A percentile compares a stretch with the other conserved stretches of the same genome.
phyloP scores from a whole-genome alignment of 2,113 vertebrate species.

The Zosterops borbonicus region DNA sequence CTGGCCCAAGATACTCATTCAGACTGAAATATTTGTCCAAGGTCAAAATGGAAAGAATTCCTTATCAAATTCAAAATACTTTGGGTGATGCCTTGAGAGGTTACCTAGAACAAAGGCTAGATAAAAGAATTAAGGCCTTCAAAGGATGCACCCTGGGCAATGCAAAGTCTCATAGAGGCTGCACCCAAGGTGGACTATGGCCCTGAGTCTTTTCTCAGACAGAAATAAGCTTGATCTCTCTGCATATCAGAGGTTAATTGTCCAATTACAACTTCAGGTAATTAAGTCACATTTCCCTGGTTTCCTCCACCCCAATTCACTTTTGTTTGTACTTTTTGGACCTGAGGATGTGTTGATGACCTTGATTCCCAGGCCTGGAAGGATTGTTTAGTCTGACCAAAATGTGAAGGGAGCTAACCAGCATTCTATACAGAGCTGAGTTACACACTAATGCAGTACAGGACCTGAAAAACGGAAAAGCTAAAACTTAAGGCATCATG shows the following conservation, averaged over 20 bases:
- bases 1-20: neutral
- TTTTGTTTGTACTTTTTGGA: neutral
- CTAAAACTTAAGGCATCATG: neutral
- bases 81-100: neutral
- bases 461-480: neutral
- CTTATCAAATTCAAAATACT: neutral
- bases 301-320: neutral
- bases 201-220: neutral
- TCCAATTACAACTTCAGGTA: neutral
- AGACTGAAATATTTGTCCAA: neutral
- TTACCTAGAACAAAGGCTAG: neutral
- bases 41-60: neutral
- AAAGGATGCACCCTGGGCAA: neutral
- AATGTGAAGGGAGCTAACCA: neutral
- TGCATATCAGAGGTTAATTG: neutral
- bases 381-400: neutral
- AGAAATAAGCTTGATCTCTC: neutral
- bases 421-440: neutral
- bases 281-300: neutral
- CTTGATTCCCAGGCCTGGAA: neutral
- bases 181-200: neutral
- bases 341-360: neutral
- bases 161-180: neutral
- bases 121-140: neutral
- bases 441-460: neutral